phyloP scores from a whole-genome alignment of 2,888 invertebrate genomes.

The Euclidia mi region DNA sequence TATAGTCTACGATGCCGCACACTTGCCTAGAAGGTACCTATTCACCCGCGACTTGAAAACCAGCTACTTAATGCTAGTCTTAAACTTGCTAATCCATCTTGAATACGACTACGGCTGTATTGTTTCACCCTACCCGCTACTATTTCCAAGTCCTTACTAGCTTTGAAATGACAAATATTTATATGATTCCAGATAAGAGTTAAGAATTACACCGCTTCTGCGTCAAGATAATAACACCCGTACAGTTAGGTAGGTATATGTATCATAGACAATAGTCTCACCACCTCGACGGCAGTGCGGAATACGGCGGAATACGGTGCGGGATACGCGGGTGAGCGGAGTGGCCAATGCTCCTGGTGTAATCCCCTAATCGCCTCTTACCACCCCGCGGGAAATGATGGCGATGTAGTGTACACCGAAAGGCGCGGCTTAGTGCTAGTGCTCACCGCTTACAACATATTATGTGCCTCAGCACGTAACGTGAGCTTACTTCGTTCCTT shows the following conservation, averaged over 20 bases:
- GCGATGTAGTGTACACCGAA: slow-evolving; percentile 11
- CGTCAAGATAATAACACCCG: not conserved
- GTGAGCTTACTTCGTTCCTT: not conserved
- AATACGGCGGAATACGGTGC: slow-evolving; percentile 13
- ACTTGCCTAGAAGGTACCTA: too few relatives aligned
- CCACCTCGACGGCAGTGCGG: slow-evolving; percentile 12
- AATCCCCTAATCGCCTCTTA: slow-evolving; percentile 27
- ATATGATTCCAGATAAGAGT: too few relatives aligned
- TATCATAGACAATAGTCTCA: slow-evolving; percentile 15
- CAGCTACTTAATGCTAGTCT: too few relatives aligned
- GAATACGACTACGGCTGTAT: too few relatives aligned
- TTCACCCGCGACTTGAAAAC: too few relatives aligned
- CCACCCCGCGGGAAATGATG: slow-evolving; percentile 17
- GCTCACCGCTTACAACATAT: slow-evolving; percentile 12
- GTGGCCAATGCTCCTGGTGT: slow-evolving; percentile 20
- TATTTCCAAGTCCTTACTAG: too few relatives aligned
- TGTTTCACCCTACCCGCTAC: too few relatives aligned
- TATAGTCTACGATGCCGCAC: too few relatives aligned
- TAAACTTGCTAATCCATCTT: too few relatives aligned
- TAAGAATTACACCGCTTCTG: too few relatives aligned
- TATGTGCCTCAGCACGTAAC: not conserved
- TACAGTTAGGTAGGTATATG: not conserved
- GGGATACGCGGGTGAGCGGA: slow-evolving; percentile 23
- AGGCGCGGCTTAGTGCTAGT: slow-evolving; percentile 21
- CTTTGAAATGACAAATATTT: too few relatives aligned